phyloP scores from a whole-genome alignment of 2,888 invertebrate species.

The Tenthredo scrophulariae region DNA sequence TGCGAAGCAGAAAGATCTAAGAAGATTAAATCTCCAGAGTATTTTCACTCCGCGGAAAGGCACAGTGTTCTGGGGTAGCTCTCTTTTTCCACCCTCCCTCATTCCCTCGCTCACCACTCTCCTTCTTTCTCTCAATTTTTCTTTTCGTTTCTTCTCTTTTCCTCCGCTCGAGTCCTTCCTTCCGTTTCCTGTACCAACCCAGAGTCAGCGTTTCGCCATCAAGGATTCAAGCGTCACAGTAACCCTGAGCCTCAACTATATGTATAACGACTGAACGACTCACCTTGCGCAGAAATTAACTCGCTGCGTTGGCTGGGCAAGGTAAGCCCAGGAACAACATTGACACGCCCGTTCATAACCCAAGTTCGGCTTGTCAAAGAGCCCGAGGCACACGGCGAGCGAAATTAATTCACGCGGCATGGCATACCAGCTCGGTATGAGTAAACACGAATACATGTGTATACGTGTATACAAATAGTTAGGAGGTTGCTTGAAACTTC shows the following conservation, averaged over 20 bases:
- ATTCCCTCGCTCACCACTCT: background rate
- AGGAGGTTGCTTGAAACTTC: background rate
- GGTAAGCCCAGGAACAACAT: slow-evolving; percentile 35
- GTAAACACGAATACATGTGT: background rate
- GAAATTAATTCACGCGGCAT: slow-evolving; percentile 17
- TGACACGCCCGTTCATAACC: slow-evolving; percentile 8
- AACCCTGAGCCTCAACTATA: background rate
- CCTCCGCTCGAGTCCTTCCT: background rate
- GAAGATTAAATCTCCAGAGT: slow-evolving; percentile 33
- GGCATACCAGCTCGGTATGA: background rate
- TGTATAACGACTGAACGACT: slow-evolving; percentile 4
- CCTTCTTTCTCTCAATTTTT: background rate
- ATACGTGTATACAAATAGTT: background rate
- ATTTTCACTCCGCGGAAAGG: slow-evolving; percentile 31
- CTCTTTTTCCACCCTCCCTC: background rate
- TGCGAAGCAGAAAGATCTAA: slow-evolving; percentile 40
- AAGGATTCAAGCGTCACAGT: background rate
- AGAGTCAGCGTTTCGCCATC: background rate
- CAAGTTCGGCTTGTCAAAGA: slow-evolving; percentile 30
- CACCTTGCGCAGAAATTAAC: slow-evolving; percentile 28
- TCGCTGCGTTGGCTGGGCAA: slow-evolving; percentile 32
- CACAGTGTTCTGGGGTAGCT: background rate
- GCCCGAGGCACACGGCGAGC: slow-evolving; percentile 1
- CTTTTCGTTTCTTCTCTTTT: background rate
- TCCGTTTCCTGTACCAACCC: slow-evolving; percentile 17